Percentiles rank a stretch among this genome's conserved stretches.
Evolutionary conservation across 2,113 vertebrate species (phyloP).

Genomic region (Cygnus atratus): DNA sequence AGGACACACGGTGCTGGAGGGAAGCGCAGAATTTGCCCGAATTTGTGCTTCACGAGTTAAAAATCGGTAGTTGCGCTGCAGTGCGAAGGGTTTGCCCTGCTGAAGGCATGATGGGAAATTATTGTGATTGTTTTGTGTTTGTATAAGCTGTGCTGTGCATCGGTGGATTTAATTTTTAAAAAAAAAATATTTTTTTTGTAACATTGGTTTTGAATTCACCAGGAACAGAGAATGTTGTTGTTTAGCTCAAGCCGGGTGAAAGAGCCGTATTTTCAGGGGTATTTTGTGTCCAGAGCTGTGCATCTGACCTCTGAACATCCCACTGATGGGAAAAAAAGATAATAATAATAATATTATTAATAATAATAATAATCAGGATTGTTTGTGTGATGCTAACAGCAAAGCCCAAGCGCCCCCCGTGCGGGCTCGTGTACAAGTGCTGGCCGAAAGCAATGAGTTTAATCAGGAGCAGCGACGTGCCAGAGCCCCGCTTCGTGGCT

Average conservation of each 20-base stretch:
- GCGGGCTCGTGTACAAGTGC: too few species aligned
- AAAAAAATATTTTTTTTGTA: neutral
- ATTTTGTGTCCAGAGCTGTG: neutral
- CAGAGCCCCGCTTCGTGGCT: neutral
- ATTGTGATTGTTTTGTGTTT: slow-evolving; percentile 44
- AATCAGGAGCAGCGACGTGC: neutral
- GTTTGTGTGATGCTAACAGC: neutral
- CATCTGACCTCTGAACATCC: neutral
- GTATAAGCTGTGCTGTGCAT: slow-evolving; percentile 38
- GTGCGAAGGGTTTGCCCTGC: slow-evolving; percentile 40
- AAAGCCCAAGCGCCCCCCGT: neutral
- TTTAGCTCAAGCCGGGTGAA: neutral
- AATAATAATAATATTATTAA: neutral
- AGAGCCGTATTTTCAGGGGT: neutral
- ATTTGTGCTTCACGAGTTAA: slow-evolving; percentile 65
- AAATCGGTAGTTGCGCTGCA: slow-evolving; percentile 59
- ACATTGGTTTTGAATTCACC: slow-evolving; percentile 22
- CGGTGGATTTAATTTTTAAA: slow-evolving; percentile 1
- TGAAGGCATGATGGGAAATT: slow-evolving; percentile 58
- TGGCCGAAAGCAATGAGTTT: neutral
- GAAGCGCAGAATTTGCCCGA: slow-evolving; percentile 38
- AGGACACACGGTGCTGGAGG: neutral
- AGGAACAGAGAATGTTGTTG: neutral
- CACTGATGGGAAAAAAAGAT: neutral
- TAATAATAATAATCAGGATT: neutral